Base-by-base conservation (phyloP, 2,797 vertebrate genomes). In the Cichlasoma orientale region DNA sequence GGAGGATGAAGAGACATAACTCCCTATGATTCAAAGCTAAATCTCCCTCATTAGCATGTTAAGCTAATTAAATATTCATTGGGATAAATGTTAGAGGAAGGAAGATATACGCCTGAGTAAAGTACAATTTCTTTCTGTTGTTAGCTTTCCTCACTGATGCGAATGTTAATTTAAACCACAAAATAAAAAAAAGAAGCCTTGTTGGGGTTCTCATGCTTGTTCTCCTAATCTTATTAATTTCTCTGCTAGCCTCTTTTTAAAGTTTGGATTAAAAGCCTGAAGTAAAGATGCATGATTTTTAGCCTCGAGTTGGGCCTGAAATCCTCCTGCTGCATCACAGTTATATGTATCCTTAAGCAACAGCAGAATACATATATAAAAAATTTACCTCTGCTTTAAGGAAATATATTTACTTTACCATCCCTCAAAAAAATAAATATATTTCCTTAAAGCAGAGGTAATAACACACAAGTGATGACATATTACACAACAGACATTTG, bases 41-140 rank as follows among this genome's bases (percentile, higher is more conserved):
- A 90, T 80, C 82, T 82, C 70, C 54, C 66, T 90, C 80, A 89
- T 94, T 91, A 93, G 83, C 89, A 90, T 92, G 91, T 80, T 80
- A 89, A 91, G 90, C 72, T 73, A 93, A 94, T 94, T 82, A 93
- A 95, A 94, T 89, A 94, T 93, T 89, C 4, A 94, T 90, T 73
- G 58, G 57, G 57, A 84, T 91, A 90, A 94, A 92, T 92, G 85
- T 80, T 84, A 90, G 63, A 86, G 75, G 85, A 90, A 88, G 89
- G 79, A 79, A 74, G 53, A 38, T 71, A 63, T 76, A 80, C 72
- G 73, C 56, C 72, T 50, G 52, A 76, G 33, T 74, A 58, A 78
- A 85, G 73, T 69, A 52, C 18, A 9, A 59, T 85, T 81, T 63
- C 13, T 57, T 47, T 59, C 31, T 4, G 33, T 54, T 82, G 68